These are phyloP conservation scores for Burhinus oedicnemus DNA, from an alignment of 2,113 vertebrate species.

Conservation along the genomic window DNA sequence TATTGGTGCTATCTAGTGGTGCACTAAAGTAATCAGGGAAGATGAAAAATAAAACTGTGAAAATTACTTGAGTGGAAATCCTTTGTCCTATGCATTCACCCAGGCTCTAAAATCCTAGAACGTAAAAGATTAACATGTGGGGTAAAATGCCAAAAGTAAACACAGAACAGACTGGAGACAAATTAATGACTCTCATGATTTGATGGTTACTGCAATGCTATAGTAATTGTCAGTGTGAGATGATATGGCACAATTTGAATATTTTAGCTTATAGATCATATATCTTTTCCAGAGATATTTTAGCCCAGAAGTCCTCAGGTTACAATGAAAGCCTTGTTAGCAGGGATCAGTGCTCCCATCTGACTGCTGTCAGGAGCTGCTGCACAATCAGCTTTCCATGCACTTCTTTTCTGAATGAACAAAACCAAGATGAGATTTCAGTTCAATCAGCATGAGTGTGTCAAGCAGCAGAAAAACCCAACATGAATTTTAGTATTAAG, in stretches of 20 bases:
- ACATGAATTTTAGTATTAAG: background rate
- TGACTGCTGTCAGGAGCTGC: background rate
- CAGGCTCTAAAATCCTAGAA: background rate
- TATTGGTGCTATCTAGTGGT: slow-evolving; percentile 81
- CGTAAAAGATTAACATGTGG: background rate
- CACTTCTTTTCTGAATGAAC: background rate
- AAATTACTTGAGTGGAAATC: background rate
- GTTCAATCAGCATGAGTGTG: background rate
- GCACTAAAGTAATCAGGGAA: slow-evolving; percentile 22
- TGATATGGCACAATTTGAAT: background rate
- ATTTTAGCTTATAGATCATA: background rate
- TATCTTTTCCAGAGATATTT: background rate
- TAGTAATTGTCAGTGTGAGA: background rate
- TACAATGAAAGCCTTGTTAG: background rate
- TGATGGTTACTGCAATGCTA: background rate
- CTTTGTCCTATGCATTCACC: background rate
- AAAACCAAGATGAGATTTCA: background rate
- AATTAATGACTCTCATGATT: background rate
- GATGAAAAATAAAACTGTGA: slow-evolving; percentile 35
- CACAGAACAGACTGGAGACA: background rate
- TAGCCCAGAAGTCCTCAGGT: background rate
- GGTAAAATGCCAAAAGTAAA: background rate
- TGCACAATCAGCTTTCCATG: background rate
- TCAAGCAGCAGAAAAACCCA: background rate
- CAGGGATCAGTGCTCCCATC: background rate